phyloP scores from a whole-genome alignment of 2,113 vertebrate species.

The Oryzias curvinotus region DNA sequence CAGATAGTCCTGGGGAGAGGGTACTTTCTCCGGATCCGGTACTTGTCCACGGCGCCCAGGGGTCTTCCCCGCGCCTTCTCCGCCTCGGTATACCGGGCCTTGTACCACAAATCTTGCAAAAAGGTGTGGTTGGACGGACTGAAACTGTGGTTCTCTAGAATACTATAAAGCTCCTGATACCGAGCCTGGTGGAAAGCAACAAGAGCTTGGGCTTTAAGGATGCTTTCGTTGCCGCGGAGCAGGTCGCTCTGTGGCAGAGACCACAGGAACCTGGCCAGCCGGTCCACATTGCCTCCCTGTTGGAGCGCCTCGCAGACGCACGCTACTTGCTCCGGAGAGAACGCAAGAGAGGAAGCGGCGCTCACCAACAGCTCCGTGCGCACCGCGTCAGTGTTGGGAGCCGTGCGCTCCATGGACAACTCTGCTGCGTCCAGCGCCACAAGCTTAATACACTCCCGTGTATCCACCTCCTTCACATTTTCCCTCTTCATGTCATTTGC shows the following conservation, averaged over 20 bases:
- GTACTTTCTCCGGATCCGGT: slow-evolving; percentile 96
- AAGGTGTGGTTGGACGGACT: slow-evolving; percentile 92
- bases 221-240: slow-evolving; percentile 97
- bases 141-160: slow-evolving; percentile 98
- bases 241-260: slow-evolving; percentile 95
- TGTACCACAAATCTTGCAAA: slow-evolving; percentile 98
- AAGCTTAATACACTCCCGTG: slow-evolving; percentile 80
- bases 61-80: slow-evolving; percentile 96
- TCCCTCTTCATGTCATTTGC: slow-evolving; percentile 94
- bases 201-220: slow-evolving; percentile 96
- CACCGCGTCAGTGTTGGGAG: slow-evolving; percentile 80
- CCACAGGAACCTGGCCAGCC: slow-evolving; percentile 97
- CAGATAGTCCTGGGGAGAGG: slow-evolving; percentile 98
- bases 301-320: slow-evolving; percentile 98
- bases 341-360: slow-evolving; percentile 87
- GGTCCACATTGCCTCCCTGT: slow-evolving; percentile 98
- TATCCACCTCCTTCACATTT: slow-evolving; percentile 89
- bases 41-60: slow-evolving; percentile 98
- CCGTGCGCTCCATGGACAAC: slow-evolving; percentile 87
- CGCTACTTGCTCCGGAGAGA: slow-evolving; percentile 98
- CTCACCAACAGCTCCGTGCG: slow-evolving; percentile 87
- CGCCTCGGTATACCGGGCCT: slow-evolving; percentile 96
- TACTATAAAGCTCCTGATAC: slow-evolving; percentile 95
- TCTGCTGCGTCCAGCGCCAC: slow-evolving; percentile 81
- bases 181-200: slow-evolving; percentile 98